Conservation (phyloP, 2,888 invertebrate species). For the Ornithoptera priamus region DNA sequence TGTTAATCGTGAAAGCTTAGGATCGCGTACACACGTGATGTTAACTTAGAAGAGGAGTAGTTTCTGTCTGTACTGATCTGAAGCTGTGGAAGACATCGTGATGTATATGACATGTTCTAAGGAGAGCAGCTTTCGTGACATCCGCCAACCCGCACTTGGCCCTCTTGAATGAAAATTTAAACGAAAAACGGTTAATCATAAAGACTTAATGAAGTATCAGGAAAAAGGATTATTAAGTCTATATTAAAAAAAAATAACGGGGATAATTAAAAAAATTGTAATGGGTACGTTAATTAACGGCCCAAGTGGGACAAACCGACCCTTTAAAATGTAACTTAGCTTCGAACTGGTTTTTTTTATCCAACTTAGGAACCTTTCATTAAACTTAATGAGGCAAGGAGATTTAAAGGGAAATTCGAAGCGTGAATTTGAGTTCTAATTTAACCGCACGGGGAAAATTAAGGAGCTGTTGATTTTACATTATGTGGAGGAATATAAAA, state of each 20-base stretch:
- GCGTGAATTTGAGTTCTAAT: conserved; percentile 20
- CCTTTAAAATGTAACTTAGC: conserved; percentile 15
- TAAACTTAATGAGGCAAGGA: conserved; percentile 26
- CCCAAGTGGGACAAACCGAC: conserved; percentile 14
- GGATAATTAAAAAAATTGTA: background rate
- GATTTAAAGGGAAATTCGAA: conserved; percentile 18
- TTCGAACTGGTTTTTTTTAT: background rate
- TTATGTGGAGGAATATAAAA: too few species aligned
- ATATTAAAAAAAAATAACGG: background rate
- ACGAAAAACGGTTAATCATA: too few species aligned
- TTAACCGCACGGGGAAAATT: conserved; percentile 5
- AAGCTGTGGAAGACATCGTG: too few species aligned
- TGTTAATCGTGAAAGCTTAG: too few species aligned
- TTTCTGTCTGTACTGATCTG: too few species aligned
- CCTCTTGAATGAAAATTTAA: too few species aligned
- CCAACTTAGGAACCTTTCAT: conserved; percentile 13
- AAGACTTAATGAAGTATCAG: too few species aligned
- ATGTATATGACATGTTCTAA: too few species aligned
- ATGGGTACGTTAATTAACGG: conserved; percentile 15
- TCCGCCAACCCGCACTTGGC: too few species aligned
- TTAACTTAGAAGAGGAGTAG: too few species aligned
- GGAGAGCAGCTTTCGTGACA: too few species aligned
- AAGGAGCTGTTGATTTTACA: background rate
- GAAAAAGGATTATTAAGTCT: background rate
- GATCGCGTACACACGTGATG: too few species aligned